Evolutionary conservation across 2,888 invertebrate species (phyloP), one percentile per base, ranked within the genome.

Genomic region (Mythimna loreyi): DNA sequence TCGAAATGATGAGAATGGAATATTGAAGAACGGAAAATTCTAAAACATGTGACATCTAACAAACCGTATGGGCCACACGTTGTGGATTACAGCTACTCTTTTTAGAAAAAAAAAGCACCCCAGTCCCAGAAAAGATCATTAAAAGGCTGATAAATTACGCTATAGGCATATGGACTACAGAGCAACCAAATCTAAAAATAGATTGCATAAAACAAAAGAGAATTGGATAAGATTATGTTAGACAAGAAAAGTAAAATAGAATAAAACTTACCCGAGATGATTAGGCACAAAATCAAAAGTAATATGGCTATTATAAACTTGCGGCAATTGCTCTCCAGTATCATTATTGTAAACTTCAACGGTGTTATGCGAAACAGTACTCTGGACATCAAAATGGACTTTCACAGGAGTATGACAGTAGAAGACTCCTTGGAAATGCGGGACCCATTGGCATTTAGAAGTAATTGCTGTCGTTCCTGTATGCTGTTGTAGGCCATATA

Each of bases 371-470:
- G 85, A 84, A 0, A 93, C 53, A 9, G 82, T 85, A 63, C 94
- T 91, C 9, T 89, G 89, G 0, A 95, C 67, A 78, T 93, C 93
- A 43, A 96, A 89, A 73, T 95, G 94, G 0, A 94, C 93, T 78
- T 93, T 93, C 1, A 93, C 93, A 1, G 86, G 85, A 0, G 80
- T 79, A 55, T 96, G 95, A 62, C 95, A 94, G 72, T 85, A 91
- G 67, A 94, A 95, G 0, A 92, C 88, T 40, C 90, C 93, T 91
- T 92, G 94, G 59, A 95, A 95, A 61, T 89, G 93, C 0, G 96
- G 95, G 1, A 96, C 85, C 95, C 95, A 96, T 63, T 89, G 91
- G 87, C 93, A 93, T 55, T 84, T 88, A 0, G 91, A 67, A 2
- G 91, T 88, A 0, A 92, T 75, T 0, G 67, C 52, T 1, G 89